Evolutionary conservation across 2,113 vertebrate genomes (phyloP).

Genomic region (Rhodinocichla rosea): DNA sequence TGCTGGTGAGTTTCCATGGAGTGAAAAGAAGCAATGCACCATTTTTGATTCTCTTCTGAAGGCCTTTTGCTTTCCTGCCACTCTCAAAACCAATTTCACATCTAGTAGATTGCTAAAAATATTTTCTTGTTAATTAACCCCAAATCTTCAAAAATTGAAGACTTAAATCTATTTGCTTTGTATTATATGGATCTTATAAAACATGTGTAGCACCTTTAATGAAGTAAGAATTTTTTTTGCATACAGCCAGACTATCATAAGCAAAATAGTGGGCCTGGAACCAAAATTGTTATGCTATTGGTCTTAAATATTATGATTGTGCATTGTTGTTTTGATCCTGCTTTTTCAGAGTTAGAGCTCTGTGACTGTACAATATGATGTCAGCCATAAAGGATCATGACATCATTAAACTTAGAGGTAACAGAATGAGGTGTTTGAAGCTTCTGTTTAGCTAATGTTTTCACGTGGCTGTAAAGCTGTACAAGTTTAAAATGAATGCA

Average conservation of each 20-base stretch:
- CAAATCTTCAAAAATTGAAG: background rate
- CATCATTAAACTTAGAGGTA: background rate
- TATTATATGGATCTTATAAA: background rate
- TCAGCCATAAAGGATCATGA: background rate
- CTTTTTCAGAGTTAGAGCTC: background rate
- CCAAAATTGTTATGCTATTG: background rate
- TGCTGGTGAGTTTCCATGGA: background rate
- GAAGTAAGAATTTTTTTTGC: background rate
- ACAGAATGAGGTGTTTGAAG: background rate
- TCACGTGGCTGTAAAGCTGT: background rate
- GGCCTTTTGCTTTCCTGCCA: background rate
- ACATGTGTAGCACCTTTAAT: background rate
- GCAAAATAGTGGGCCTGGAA: background rate
- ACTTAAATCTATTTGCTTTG: background rate
- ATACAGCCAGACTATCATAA: background rate
- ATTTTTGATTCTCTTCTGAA: background rate
- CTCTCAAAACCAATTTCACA: background rate
- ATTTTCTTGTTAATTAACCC: background rate
- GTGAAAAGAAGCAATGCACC: rapidly evolving
- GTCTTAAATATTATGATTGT: background rate
- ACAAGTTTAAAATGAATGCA: background rate
- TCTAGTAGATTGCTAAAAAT: background rate
- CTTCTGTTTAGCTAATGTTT: background rate
- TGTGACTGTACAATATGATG: background rate
- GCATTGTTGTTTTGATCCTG: background rate